Conservation (phyloP, 2,113 vertebrate species). For the Brevimyrus niger region DNA sequence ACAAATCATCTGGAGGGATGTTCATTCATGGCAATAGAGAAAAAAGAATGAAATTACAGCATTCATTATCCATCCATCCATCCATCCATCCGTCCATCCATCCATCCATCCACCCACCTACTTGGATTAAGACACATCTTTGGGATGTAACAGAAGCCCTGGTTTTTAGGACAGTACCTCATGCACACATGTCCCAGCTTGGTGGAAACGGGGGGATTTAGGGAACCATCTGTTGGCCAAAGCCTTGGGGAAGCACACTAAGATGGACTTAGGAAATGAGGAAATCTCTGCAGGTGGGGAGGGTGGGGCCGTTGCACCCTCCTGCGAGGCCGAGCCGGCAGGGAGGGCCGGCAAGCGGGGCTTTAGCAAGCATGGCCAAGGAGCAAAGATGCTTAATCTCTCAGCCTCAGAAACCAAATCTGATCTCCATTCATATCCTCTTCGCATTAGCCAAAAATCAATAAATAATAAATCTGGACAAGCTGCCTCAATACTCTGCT, state of each 20-base stretch:
- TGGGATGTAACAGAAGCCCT: conserved; percentile 32
- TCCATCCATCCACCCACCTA: background rate
- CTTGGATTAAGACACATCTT: conserved; percentile 26
- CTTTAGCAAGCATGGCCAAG: conserved; percentile 20
- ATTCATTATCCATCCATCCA: background rate
- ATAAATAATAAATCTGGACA: conserved; percentile 6
- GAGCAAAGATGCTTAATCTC: conserved; percentile 41
- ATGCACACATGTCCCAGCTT: conserved; percentile 46
- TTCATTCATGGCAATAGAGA: background rate
- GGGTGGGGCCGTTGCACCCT: conserved; percentile 48
- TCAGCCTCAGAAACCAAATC: conserved; percentile 38
- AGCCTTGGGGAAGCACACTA: conserved; percentile 63
- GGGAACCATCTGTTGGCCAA: conserved; percentile 68
- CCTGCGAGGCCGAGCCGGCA: conserved; percentile 23
- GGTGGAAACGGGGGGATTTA: conserved; percentile 59
- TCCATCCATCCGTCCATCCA: background rate
- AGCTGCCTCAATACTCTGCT: background rate
- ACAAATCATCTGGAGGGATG: background rate
- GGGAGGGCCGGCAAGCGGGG: conserved; percentile 31
- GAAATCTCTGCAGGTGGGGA: conserved; percentile 63
- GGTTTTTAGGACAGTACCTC: conserved; percentile 36
- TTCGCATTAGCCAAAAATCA: conserved; percentile 33
- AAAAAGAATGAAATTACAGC: background rate
- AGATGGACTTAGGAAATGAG: conserved; percentile 70
- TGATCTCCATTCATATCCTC: conserved; percentile 36